Evolutionary conservation across 1,140 invertebrate genomes (phyloP).

Genomic region (Drosophila nigromelanica): DNA sequence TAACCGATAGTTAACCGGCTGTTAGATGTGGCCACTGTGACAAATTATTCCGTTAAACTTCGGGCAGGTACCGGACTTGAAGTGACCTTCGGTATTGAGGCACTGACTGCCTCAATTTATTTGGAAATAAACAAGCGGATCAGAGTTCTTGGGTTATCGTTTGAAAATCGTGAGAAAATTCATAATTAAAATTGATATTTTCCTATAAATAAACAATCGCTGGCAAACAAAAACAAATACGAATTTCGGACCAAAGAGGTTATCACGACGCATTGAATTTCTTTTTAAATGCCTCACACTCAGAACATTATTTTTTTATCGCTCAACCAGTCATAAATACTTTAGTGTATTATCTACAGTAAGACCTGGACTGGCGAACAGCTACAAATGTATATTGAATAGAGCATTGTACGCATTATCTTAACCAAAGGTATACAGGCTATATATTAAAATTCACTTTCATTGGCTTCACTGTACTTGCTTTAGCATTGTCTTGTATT

Average conservation of each 20-base stretch:
- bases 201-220: slow-evolving; percentile 56
- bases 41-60: slow-evolving; percentile 30
- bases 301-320: slow-evolving; percentile 36
- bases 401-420: neutral
- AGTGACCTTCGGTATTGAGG: slow-evolving; percentile 44
- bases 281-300: slow-evolving; percentile 47
- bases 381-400: neutral
- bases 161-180: slow-evolving; percentile 74
- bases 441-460: neutral
- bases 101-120: slow-evolving; percentile 8
- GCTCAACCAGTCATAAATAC: slow-evolving; percentile 24
- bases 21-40: slow-evolving; percentile 1
- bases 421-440: neutral
- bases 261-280: slow-evolving; percentile 70
- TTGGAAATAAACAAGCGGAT: slow-evolving; percentile 13
- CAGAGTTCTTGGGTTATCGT: slow-evolving; percentile 32
- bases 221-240: slow-evolving; percentile 51
- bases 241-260: slow-evolving; percentile 55
- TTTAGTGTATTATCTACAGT: slow-evolving; percentile 27
- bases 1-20: slow-evolving; percentile 6
- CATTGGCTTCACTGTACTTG: slow-evolving; percentile 13
- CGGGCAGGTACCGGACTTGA: slow-evolving; percentile 3
- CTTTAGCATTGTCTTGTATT: neutral
- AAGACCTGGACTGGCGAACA: slow-evolving; percentile 2
- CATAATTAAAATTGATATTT: slow-evolving; percentile 76